Evolutionary conservation across 2,888 invertebrate genomes (phyloP), one percentile per base, ranked within the genome.

Genomic region (Hydrotaea cyrtoneurina): DNA sequence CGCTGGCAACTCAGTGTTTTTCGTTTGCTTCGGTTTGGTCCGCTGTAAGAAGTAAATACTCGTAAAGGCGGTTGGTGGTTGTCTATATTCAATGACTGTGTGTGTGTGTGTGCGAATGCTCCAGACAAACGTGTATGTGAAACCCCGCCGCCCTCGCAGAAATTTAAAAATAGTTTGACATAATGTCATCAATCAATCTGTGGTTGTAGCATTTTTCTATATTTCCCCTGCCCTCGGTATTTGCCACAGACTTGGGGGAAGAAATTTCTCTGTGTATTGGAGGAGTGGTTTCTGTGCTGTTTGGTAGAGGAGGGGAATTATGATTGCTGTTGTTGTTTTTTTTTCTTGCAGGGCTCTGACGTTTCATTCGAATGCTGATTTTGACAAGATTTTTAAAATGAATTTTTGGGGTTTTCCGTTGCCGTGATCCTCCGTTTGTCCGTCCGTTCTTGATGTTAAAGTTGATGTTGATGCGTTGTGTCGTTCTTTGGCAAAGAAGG

Each of bases 101-200:
- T 7, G 31, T 31, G 31, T 31, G 31, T n/a, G 50, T 50, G 15
- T 50, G 50, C 50, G 11, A 11, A 43, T 8, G 43, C 13, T 43
- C 2, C 43, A 43, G 43, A 36, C 36, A 36, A 36, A 36, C 36
- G 36, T 8, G 36, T 19, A 5, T 50, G 23, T 17, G 17, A 55
- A 19, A 8, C 55, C 55, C 55, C 19, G 10, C 53, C 21, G 13
- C 36, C 3, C 11, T 46, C 23, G n/a, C 46, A 78, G 77, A 59
- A 57, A 82, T 77, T 64, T 36, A 8, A 80, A 86, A n/a, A 86
- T 86, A 88, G 88, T 89, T 89, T 89, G 88, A 89, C 87, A 87
- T 83, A 87, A 87, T 88, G 89, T 88, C 89, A 89, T 90, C 88
- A 89, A 90, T 89, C 89, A 90, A 89, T 89, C 88, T 78, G 77